Evolutionary conservation across 2,797 vertebrate genomes (phyloP).

Genomic region (Lepus oiostolus): DNA sequence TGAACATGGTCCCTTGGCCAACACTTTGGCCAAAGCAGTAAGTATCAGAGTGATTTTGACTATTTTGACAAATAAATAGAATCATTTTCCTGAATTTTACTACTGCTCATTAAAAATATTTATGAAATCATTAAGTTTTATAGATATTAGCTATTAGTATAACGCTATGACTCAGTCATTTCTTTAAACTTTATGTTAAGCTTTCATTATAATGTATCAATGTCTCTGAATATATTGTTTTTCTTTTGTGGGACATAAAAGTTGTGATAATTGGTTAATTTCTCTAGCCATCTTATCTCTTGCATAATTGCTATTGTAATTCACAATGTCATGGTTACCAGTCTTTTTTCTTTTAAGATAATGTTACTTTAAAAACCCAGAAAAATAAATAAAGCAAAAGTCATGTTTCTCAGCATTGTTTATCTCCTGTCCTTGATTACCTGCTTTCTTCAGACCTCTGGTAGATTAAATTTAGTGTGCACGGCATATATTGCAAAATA

Average conservation of each 20-base stretch:
- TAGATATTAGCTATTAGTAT: not conserved
- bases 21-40: not conserved
- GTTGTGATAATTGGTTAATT: not conserved
- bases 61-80: not conserved
- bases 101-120: not conserved
- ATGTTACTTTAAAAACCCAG: not conserved
- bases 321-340: not conserved
- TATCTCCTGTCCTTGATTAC: not conserved
- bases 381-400: not conserved
- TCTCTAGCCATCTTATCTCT: not conserved
- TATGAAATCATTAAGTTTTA: not conserved
- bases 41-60: not conserved
- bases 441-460: not conserved
- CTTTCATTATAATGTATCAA: not conserved
- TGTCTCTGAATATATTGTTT: not conserved
- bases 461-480: not conserved
- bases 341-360: not conserved
- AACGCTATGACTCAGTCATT: not conserved
- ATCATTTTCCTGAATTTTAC: not conserved
- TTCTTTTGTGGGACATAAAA: constrained; percentile 6
- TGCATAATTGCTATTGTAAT: not conserved
- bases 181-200: not conserved
- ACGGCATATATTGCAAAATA: constrained; percentile 31
- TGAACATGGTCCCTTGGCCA: not conserved
- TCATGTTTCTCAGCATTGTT: not conserved